Conservation (phyloP, 2,797 vertebrate genomes). For the Argyrosomus regius region DNA sequence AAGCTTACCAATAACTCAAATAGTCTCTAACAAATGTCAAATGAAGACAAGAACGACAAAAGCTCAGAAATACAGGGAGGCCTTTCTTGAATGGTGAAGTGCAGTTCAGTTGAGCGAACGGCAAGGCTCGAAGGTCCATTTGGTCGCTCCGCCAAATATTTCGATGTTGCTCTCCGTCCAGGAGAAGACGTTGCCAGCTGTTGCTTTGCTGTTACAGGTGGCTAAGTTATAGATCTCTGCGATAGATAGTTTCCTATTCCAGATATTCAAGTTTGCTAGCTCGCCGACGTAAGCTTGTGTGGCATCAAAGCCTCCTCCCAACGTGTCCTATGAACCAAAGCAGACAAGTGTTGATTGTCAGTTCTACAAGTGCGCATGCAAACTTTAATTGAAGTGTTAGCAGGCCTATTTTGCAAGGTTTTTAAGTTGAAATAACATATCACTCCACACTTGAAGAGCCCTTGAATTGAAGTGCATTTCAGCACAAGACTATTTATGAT, state of each 20-base stretch:
- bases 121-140: conserved; percentile 97
- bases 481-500: background rate
- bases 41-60: conserved; percentile 82
- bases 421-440: background rate
- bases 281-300: conserved; percentile 96
- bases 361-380: background rate
- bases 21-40: conserved; percentile 80
- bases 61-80: conserved; percentile 81
- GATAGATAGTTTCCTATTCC: conserved; percentile 92
- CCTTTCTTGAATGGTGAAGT: conserved; percentile 50
- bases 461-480: background rate
- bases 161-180: conserved; percentile 95
- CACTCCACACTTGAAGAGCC: background rate
- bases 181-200: conserved; percentile 92
- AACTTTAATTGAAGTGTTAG: background rate
- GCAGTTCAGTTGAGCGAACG: conserved; percentile 92
- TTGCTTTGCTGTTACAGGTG: conserved; percentile 92
- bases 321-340: conserved; percentile 87
- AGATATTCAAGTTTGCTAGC: conserved; percentile 94
- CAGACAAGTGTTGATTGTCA: background rate
- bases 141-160: conserved; percentile 94
- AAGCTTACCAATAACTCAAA: conserved; percentile 81
- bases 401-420: background rate
- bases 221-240: conserved; percentile 94
- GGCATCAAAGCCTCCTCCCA: conserved; percentile 96